Base-by-base conservation (phyloP, 2,888 invertebrate species). In the Protophormia terraenovae region DNA sequence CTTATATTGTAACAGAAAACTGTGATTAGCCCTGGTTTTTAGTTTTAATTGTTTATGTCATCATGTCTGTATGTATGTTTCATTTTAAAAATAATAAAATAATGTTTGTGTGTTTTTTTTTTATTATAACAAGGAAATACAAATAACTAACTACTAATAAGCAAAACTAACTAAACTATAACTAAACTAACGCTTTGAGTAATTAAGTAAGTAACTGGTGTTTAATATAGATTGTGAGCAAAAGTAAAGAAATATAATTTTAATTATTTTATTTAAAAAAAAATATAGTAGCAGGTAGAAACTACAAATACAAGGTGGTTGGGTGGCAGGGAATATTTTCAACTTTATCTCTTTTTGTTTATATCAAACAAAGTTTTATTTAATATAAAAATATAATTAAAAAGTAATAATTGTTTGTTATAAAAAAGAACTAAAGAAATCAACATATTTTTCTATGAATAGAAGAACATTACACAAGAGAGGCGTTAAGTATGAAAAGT, bases 261-360 rank as follows among this genome's bases (percentile, higher is more conserved):
- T 24, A 29, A 47, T 16, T 8, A 32, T 32, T n/a, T n/a, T 14
- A 41, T 14, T 41, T 29, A n/a, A n/a, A 45, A 16, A 1, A 16
- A 45, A 2, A 45, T 16, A 16, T 45, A 53, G 22, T 24, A 62
- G n/a, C 16, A 76, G 29, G 22, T n/a, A 64, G 14, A 22, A 41
- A 29, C n/a, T 29, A 66, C 38, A 76, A 53, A 38, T 41, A 47
- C 35, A 75, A 35, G 14, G 22, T 66, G n/a, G 7, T 66, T 41
- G 71, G 86, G 76, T 67, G 55, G n/a, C n/a, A n/a, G 85, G 78
- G 66, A 86, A 83, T 88, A 89, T 88, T 88, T 89, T 88, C 87
- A 87, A 88, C 87, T 89, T 76, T 89, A 85, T 86, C 71, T 86
- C 83, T 79, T 84, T 83, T 76, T 60, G 32, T 62, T 16, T 45